phyloP scores from a whole-genome alignment of 2,888 invertebrate species.

The Deroplatys truncata region DNA sequence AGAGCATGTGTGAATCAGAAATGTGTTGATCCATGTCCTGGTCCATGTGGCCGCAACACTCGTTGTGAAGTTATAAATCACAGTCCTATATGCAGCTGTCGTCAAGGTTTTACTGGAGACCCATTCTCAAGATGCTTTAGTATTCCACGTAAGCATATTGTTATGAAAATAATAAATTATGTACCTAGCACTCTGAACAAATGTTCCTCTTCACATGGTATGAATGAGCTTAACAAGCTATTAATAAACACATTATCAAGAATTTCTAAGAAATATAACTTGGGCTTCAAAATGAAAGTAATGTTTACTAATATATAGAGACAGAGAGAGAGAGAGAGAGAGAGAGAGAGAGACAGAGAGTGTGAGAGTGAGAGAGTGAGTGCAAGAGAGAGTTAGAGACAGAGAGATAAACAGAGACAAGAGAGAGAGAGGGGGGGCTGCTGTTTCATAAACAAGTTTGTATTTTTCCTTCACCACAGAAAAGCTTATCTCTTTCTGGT shows the following conservation, averaged over 20 bases:
- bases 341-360: too few relatives aligned
- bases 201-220: background rate
- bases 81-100: constrained; percentile 68
- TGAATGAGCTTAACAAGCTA: background rate
- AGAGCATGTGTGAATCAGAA: constrained; percentile 67
- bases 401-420: too few relatives aligned
- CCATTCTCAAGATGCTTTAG: constrained; percentile 48
- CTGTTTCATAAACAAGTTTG: too few relatives aligned
- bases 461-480: too few relatives aligned
- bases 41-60: constrained; percentile 66
- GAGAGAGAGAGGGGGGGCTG: too few relatives aligned
- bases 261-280: background rate
- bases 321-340: too few relatives aligned
- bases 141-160: constrained; percentile 37
- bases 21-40: constrained; percentile 69
- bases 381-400: too few relatives aligned
- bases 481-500: too few relatives aligned
- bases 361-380: too few relatives aligned
- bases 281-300: background rate
- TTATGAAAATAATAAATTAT: background rate
- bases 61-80: constrained; percentile 74
- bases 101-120: constrained; percentile 61
- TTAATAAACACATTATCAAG: background rate
- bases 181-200: background rate
- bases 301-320: background rate